Evolutionary conservation across 2,113 vertebrate species (phyloP).

Genomic region (Lophura nycthemera): DNA sequence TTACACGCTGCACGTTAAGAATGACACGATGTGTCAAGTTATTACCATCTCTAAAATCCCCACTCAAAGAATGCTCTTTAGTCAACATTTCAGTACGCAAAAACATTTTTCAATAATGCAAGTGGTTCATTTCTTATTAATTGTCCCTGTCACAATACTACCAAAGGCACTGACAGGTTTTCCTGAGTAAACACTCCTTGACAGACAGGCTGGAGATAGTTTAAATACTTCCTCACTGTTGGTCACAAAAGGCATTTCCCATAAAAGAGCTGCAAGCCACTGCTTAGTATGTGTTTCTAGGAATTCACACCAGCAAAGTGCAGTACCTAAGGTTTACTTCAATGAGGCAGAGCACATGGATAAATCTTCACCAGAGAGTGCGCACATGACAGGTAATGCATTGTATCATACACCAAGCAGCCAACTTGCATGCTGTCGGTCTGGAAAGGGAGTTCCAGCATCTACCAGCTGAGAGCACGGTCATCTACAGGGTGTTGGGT

Average conservation of each 20-base stretch:
- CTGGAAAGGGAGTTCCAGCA: background rate
- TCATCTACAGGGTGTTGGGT: background rate
- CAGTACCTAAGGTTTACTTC: background rate
- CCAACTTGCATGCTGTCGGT: background rate
- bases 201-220: background rate
- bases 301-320: background rate
- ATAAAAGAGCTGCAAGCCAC: background rate
- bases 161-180: background rate
- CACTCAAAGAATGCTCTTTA: background rate
- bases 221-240: background rate
- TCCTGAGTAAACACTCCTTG: background rate
- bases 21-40: background rate
- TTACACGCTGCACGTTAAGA: background rate
- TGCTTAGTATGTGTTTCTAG: background rate
- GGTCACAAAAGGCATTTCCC: background rate
- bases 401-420: background rate
- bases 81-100: background rate
- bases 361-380: background rate
- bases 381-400: background rate
- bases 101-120: background rate
- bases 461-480: background rate
- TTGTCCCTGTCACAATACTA: background rate
- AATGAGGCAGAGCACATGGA: background rate
- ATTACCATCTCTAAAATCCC: background rate
- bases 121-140: conserved; percentile 5